Conservation (phyloP, 2,113 vertebrate genomes). For the Dinomys branickii region DNA sequence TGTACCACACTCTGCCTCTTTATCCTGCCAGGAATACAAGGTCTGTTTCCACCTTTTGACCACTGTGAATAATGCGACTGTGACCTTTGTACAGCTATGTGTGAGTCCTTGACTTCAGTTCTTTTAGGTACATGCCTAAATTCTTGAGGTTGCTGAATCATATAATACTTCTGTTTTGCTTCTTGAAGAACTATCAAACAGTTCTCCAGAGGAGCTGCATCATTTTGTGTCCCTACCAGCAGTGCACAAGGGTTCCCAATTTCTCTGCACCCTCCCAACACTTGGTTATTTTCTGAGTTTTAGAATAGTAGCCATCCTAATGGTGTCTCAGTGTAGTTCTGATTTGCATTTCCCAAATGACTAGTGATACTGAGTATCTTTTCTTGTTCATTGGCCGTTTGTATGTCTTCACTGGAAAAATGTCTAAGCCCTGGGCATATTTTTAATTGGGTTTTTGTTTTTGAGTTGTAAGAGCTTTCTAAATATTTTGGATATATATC, state of each 20-base stretch:
- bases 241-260: not conserved
- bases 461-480: not conserved
- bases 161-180: not conserved
- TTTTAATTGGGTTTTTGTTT: not conserved
- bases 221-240: not conserved
- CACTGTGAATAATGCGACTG: not conserved
- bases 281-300: not conserved
- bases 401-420: constrained; percentile 12
- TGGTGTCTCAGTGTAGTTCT: not conserved
- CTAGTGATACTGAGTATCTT: not conserved
- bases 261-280: not conserved
- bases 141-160: not conserved
- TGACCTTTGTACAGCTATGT: not conserved
- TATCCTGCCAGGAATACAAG: not conserved
- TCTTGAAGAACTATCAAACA: not conserved
- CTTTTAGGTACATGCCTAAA: not conserved
- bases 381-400: not conserved
- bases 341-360: not conserved
- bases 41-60: not conserved
- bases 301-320: not conserved
- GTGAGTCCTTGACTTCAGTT: not conserved
- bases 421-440: not conserved
- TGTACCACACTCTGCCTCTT: not conserved
- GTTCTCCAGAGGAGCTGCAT: not conserved
- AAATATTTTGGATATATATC: not conserved